These are phyloP conservation scores for Ivindomyrus marchei DNA, from an alignment of 2,113 vertebrate genomes.

Conservation along the genomic window DNA sequence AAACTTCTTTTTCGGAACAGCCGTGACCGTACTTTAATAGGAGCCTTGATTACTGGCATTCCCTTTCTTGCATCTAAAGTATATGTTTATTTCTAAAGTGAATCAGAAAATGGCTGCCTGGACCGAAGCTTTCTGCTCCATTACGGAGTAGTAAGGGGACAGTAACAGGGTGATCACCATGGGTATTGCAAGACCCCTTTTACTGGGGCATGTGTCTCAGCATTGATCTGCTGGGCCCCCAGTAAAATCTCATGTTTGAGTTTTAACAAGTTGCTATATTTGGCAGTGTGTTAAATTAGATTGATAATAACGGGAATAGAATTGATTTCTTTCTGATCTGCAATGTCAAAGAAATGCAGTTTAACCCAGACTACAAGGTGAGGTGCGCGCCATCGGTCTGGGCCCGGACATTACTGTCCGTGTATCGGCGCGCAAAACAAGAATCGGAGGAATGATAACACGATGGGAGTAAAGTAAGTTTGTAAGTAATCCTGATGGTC, in stretches of 20 bases:
- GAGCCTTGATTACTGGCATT: background rate
- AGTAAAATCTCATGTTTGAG: background rate
- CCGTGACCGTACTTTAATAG: background rate
- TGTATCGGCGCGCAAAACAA: no score
- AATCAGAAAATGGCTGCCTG: background rate
- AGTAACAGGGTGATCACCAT: background rate
- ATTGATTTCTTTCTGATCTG: background rate
- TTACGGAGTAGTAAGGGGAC: background rate
- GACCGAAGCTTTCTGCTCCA: background rate
- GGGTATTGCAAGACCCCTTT: background rate
- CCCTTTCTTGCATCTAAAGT: background rate
- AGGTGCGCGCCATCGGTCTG: background rate
- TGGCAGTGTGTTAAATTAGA: background rate
- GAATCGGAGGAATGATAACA: background rate
- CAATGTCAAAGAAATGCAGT: background rate
- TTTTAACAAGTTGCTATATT: background rate
- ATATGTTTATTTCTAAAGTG: background rate
- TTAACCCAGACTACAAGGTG: background rate
- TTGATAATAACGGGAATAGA: background rate
- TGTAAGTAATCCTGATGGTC: background rate
- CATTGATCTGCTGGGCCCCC: background rate
- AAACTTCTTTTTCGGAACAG: background rate
- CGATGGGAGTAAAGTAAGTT: background rate
- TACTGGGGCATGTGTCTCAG: background rate
- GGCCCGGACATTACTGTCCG: background rate